Evolutionary conservation across 1,140 invertebrate genomes (phyloP).

Genomic region (Macrostomum lignano): DNA sequence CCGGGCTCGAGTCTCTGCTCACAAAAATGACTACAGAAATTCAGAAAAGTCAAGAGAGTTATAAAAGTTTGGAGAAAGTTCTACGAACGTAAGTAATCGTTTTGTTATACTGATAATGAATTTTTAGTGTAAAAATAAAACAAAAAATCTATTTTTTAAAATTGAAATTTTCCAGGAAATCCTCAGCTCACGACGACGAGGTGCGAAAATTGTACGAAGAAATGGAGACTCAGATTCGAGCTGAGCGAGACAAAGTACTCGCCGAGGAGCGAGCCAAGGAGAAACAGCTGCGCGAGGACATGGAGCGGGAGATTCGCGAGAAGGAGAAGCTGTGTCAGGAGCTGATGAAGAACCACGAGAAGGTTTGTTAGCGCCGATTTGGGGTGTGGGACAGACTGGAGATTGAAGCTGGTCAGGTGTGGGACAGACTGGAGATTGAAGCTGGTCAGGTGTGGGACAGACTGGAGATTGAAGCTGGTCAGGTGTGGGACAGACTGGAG

Average conservation of each 20-base stretch:
- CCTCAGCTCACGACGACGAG: constrained; percentile 22
- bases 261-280: constrained; percentile 26
- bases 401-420: too few species aligned
- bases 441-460: too few species aligned
- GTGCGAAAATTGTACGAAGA: constrained; percentile 29
- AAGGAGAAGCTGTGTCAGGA: constrained; percentile 28
- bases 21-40: constrained; percentile 17
- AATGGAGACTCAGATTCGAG: constrained; percentile 30
- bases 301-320: constrained; percentile 22
- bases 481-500: too few species aligned
- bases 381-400: too few species aligned
- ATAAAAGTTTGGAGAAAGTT: constrained; percentile 18
- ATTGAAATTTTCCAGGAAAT: constrained; percentile 21
- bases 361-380: constrained; percentile 17
- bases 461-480: too few species aligned
- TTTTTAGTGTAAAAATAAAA: constrained; percentile 5
- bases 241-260: constrained; percentile 23
- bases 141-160: constrained; percentile 11
- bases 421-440: too few species aligned
- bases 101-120: too few species aligned
- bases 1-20: constrained; percentile 24
- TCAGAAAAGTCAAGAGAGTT: constrained; percentile 16
- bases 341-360: constrained; percentile 19
- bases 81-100: constrained; percentile 16
- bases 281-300: constrained; percentile 16